Evolutionary conservation across 1,140 invertebrate species (phyloP).

Genomic region (Calliopsis andreniformis): DNA sequence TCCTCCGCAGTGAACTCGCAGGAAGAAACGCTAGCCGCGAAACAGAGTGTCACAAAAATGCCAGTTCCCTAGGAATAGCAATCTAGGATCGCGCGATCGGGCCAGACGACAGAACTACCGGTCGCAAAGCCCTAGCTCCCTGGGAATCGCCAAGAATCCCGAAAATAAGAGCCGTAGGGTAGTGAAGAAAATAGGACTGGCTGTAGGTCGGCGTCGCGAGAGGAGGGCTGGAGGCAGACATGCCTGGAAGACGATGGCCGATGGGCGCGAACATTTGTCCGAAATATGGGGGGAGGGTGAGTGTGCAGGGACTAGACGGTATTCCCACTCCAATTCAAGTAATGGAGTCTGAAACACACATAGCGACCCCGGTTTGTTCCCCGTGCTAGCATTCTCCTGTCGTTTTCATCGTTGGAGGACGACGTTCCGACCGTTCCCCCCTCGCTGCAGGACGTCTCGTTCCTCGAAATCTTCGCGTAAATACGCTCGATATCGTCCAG

Average conservation of each 20-base stretch:
- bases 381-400: slow-evolving; percentile 29
- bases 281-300: slow-evolving; percentile 74
- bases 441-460: neutral
- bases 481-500: neutral
- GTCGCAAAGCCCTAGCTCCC: neutral
- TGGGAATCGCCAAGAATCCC: neutral
- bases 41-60: neutral
- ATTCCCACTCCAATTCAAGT: slow-evolving; percentile 78
- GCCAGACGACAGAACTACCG: neutral
- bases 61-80: neutral
- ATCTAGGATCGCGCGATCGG: neutral
- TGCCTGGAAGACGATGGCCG: slow-evolving; percentile 10
- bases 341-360: slow-evolving; percentile 77
- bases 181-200: slow-evolving; percentile 10
- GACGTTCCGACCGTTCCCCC: neutral
- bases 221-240: neutral
- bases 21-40: neutral
- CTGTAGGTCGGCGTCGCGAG: neutral
- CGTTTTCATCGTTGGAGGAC: slow-evolving; percentile 19
- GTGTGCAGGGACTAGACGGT: slow-evolving; percentile 69
- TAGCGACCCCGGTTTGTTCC: slow-evolving; percentile 27
- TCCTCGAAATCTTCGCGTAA: neutral
- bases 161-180: neutral
- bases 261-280: slow-evolving; percentile 67
- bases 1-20: neutral